Evolutionary conservation across 2,888 invertebrate genomes (phyloP).

Genomic region (Dolichopus griseipennis): DNA sequence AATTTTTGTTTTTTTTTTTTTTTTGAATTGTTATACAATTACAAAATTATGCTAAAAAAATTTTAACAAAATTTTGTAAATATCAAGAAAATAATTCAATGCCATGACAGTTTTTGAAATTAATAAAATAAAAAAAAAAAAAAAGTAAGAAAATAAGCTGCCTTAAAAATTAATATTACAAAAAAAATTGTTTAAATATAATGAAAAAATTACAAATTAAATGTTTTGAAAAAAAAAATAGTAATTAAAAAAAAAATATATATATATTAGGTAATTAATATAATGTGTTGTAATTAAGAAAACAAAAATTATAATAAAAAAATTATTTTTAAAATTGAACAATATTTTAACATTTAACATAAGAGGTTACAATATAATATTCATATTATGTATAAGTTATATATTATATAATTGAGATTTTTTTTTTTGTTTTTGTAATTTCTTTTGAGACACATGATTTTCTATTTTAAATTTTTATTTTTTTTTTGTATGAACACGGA

Average conservation of each 20-base stretch:
- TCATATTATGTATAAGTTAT: too few species aligned
- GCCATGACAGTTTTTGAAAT: neutral
- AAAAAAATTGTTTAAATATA: neutral
- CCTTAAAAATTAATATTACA: neutral
- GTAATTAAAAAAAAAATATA: neutral
- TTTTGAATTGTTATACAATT: neutral
- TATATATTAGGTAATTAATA: neutral
- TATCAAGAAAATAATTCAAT: too few species aligned
- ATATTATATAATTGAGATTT: too few species aligned
- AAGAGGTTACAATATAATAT: too few species aligned
- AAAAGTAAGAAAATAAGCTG: slow-evolving; percentile 2
- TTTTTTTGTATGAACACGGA: too few species aligned
- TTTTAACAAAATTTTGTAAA: too few species aligned
- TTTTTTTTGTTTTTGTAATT: too few species aligned
- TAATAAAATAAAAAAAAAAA: neutral
- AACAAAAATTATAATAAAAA: neutral
- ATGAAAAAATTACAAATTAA: neutral
- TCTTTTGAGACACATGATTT: too few species aligned
- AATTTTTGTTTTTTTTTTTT: neutral
- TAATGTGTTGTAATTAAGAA: neutral
- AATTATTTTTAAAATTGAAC: neutral
- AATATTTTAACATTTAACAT: neutral
- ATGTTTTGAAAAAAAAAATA: neutral
- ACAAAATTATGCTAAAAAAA: too few species aligned
- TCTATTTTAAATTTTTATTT: too few species aligned